A percentile compares a stretch with the other conserved stretches of the same genome.
Conservation (phyloP, 2,113 vertebrate genomes). For the Rhinoderma darwinii region DNA sequence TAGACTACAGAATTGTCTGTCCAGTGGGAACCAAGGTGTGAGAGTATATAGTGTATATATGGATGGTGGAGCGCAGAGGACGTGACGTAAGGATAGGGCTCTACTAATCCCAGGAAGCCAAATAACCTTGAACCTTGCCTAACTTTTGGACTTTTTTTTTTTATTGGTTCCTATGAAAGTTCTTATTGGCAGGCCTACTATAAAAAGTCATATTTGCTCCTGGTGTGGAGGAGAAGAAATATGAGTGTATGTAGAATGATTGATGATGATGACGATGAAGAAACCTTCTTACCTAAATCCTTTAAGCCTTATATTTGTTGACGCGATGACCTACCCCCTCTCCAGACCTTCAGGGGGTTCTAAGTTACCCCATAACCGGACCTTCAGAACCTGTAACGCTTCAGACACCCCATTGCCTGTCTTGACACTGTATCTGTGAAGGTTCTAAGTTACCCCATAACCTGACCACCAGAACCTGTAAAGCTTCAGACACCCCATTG, state of each 20-base stretch:
- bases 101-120: background rate
- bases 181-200: background rate
- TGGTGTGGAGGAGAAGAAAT: background rate
- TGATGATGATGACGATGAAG: background rate
- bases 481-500: background rate
- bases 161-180: background rate
- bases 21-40: background rate
- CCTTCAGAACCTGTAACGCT: background rate
- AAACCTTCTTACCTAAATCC: background rate
- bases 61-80: background rate
- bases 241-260: background rate
- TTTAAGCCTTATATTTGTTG: too few species aligned
- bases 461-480: background rate
- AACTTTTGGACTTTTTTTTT: background rate
- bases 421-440: too few species aligned
- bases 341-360: background rate
- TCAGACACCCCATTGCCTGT: background rate
- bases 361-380: background rate
- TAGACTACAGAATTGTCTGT: constrained; percentile 26
- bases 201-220: background rate
- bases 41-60: too few species aligned
- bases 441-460: background rate
- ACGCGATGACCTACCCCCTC: background rate
- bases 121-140: background rate
- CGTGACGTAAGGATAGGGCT: background rate